These are phyloP conservation scores for Poeciliopsis occidentalis DNA, from an alignment of 2,113 vertebrate species.

Conservation along the genomic window DNA sequence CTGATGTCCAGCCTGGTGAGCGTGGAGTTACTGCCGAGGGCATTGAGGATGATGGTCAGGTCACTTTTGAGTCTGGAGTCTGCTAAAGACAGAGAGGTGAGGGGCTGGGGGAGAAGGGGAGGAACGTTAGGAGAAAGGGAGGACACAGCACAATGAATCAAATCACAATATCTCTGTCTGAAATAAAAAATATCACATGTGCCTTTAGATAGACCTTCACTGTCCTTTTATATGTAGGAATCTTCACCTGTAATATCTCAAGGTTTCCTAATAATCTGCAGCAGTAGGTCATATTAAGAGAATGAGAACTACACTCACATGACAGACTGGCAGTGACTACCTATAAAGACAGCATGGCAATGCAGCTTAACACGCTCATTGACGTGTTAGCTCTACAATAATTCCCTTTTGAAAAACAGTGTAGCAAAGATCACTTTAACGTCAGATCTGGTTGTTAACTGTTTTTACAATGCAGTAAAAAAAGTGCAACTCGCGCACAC, in stretches of 20 bases:
- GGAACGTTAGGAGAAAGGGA: background rate
- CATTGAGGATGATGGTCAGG: slow-evolving; percentile 94
- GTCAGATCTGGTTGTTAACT: background rate
- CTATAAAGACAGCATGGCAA: too few relatives aligned
- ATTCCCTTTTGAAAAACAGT: too few relatives aligned
- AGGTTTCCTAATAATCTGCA: too few relatives aligned
- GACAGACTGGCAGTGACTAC: too few relatives aligned
- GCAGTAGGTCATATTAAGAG: background rate
- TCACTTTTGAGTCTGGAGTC: slow-evolving; percentile 96
- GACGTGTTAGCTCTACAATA: too few relatives aligned
- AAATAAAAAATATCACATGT: too few relatives aligned
- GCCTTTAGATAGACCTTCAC: too few relatives aligned
- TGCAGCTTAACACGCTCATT: too few relatives aligned
- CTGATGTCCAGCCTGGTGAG: slow-evolving; percentile 95
- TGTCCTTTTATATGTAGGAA: too few relatives aligned
- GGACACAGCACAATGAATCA: too few relatives aligned
- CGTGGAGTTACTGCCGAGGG: slow-evolving; percentile 94
- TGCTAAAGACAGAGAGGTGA: slow-evolving; percentile 93
- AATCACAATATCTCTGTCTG: too few relatives aligned
- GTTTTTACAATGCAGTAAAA: background rate
- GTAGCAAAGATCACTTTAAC: background rate
- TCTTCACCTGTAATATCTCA: background rate
- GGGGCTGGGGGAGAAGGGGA: slow-evolving; percentile 79
- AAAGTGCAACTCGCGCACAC: background rate
- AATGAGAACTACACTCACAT: background rate